These are phyloP conservation scores for Meriones unguiculatus DNA, from an alignment of 2,113 vertebrate genomes.

Conservation along the genomic window DNA sequence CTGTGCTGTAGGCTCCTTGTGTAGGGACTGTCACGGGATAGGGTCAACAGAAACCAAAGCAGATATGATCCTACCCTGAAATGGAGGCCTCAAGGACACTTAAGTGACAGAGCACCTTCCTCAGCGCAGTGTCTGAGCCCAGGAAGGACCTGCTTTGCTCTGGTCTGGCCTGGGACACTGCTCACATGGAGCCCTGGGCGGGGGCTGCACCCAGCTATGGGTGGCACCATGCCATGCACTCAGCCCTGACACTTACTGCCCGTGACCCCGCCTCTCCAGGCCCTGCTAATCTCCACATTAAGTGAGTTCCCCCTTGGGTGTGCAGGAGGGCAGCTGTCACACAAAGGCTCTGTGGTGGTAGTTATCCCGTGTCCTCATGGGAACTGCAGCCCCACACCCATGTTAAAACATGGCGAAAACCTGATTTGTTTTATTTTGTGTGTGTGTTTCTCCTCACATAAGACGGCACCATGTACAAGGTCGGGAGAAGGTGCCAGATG, in stretches of 20 bases:
- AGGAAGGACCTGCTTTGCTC: not conserved
- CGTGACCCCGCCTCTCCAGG: not conserved
- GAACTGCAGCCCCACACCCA: not conserved
- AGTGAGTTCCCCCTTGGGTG: not conserved
- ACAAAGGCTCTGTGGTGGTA: not conserved
- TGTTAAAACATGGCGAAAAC: not conserved
- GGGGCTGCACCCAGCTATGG: not conserved
- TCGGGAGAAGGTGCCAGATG: not conserved
- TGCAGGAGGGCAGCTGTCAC: not conserved
- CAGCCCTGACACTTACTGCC: not conserved
- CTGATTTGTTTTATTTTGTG: not conserved
- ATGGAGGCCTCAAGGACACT: not conserved
- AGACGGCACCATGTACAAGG: not conserved
- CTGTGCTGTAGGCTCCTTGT: not conserved
- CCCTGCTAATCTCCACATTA: fast-evolving
- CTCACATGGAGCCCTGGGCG: not conserved
- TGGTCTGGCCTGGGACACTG: not conserved
- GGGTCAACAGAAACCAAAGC: not conserved
- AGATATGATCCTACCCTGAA: fast-evolving
- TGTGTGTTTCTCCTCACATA: no score
- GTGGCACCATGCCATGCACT: not conserved
- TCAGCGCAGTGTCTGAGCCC: not conserved
- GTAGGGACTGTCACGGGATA: fast-evolving
- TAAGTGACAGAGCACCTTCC: not conserved
- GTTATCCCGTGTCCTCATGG: not conserved